Evolutionary conservation across 2,797 vertebrate species (phyloP), one percentile per base, ranked within the genome.

Genomic region (Falco biarmicus): DNA sequence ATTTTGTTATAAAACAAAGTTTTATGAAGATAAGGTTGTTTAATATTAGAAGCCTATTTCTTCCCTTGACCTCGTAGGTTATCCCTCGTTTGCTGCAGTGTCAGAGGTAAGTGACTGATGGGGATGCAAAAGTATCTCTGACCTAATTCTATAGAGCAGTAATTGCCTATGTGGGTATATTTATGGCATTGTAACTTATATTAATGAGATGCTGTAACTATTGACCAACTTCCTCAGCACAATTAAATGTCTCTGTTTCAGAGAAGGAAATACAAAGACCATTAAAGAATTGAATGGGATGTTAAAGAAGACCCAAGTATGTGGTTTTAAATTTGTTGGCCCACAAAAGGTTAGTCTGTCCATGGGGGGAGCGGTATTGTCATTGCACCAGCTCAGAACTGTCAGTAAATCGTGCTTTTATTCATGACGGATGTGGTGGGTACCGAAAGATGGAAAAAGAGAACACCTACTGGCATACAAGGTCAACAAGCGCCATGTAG

Each of bases 1-100:
- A 98, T 98, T 98, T 98, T 98, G 97, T 97, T 98, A 98, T 98
- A 98, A 96, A 96, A 84, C 91, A 97, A 97, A 98, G 95, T 97
- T 98, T 98, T 98, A 98, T 97, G 98, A 98, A 97, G 96, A 97
- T 94, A 97, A 92, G 95, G 86, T 96, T 96, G 96, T 98, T 98
- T 98, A 98, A 96, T 97, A 70, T 96, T 96, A 97, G 96, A 96
- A 95, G 78, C 97, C 93, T 96, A 86, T 97, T 96, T 93, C 94
- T 97, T 95, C 94, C 61, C 50, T 90, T 76, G 87, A 86, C 95
- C 87, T 96, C 74, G 85, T 86, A 84, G 91, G 87, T 74, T 75
- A 54, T 92, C 80, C 92, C 60, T 84, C 93, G 70, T 77, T 88
- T 21, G 51, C 96, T 94, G 96, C 87, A 80, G 31, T 69, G 56